phyloP scores from a whole-genome alignment of 2,797 vertebrate genomes.

The Sebastes minor region DNA sequence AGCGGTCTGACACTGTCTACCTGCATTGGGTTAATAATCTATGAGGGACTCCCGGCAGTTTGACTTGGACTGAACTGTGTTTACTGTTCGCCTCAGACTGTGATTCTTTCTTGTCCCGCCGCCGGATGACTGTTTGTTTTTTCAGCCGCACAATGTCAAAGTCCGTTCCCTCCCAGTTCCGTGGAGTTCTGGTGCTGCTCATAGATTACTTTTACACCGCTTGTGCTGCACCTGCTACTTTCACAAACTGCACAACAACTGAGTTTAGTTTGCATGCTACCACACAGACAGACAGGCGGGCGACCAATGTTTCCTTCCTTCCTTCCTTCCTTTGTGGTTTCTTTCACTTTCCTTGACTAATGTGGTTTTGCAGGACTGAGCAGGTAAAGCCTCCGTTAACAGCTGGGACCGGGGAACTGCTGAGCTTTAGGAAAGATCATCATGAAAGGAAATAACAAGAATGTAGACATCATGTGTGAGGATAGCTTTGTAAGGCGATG shows the following conservation, averaged over 20 bases:
- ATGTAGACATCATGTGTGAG: background rate
- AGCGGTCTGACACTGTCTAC: background rate
- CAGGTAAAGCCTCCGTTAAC: conserved; percentile 35
- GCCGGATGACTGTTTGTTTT: conserved; percentile 61
- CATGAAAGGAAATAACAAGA: conserved; percentile 24
- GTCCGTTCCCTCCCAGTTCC: conserved; percentile 31
- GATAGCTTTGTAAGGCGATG: conserved; percentile 8
- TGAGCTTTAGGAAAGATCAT: conserved; percentile 23
- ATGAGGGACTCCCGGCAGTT: conserved; percentile 13
- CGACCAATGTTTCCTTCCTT: conserved; percentile 12
- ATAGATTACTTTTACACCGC: conserved; percentile 24
- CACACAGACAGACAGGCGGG: background rate
- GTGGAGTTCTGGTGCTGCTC: conserved; percentile 10
- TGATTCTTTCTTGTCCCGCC: conserved; percentile 52
- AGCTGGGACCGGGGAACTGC: conserved; percentile 16
- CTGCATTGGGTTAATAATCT: conserved; percentile 56
- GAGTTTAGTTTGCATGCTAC: conserved; percentile 18
- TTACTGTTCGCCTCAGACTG: conserved; percentile 45
- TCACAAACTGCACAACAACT: conserved; percentile 11
- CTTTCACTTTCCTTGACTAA: conserved; percentile 48
- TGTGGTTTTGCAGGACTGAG: conserved; percentile 36
- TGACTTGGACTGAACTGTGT: conserved; percentile 42
- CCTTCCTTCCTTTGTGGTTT: conserved; percentile 34
- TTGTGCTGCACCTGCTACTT: conserved; percentile 42
- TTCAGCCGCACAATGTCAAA: conserved; percentile 63